Evolutionary conservation across 2,888 invertebrate species (phyloP).

Genomic region (Odontothrips loti): DNA sequence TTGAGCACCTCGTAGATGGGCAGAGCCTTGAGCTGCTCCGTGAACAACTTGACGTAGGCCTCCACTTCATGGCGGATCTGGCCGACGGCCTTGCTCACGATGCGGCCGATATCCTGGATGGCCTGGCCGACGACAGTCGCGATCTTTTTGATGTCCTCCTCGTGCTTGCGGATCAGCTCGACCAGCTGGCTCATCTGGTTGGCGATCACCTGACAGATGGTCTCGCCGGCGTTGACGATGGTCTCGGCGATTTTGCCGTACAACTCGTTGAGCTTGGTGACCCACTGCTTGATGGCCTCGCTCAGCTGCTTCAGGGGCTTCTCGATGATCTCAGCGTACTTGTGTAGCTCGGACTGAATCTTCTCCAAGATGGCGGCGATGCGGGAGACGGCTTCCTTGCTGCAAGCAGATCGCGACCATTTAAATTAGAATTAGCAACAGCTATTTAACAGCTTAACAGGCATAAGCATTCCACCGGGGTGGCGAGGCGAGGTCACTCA

Average conservation of each 20-base stretch:
- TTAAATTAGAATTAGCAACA: too few species aligned
- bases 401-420: conserved; percentile 35
- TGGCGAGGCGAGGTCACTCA: too few species aligned
- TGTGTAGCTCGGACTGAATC: conserved; percentile 40
- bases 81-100: conserved; percentile 42
- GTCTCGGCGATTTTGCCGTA: conserved; percentile 47
- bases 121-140: conserved; percentile 53
- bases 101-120: conserved; percentile 49
- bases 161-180: conserved; percentile 60
- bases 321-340: conserved; percentile 31
- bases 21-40: conserved; percentile 53
- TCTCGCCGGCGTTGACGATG: conserved; percentile 48
- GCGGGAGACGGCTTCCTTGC: conserved; percentile 48
- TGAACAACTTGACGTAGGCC: conserved; percentile 48
- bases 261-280: conserved; percentile 45
- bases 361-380: conserved; percentile 39
- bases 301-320: conserved; percentile 45
- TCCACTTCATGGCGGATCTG: conserved; percentile 45
- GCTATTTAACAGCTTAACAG: neutral
- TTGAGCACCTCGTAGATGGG: conserved; percentile 52
- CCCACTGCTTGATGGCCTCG: conserved; percentile 44
- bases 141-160: conserved; percentile 61
- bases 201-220: conserved; percentile 49
- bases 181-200: conserved; percentile 47
- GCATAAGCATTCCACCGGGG: neutral